Evolutionary conservation across 2,797 vertebrate genomes (phyloP), one percentile per base, ranked within the genome.

Genomic region (Cygnus olor): DNA sequence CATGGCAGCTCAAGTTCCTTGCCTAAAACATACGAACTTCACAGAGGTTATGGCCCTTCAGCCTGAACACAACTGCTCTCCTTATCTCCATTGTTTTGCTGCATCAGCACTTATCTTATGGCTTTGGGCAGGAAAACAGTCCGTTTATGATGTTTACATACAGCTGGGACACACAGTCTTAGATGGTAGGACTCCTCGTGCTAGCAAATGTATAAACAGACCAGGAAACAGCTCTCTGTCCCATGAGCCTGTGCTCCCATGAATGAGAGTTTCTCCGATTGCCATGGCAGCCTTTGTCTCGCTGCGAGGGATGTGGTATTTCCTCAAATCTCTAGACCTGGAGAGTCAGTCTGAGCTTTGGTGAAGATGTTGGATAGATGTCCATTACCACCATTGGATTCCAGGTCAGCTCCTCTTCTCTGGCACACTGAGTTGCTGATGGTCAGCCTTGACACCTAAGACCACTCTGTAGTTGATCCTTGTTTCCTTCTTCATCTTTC

Each of bases 91-190:
- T 58, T 1, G 15, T 80, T 69, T 83, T 72, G 85, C 76, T 91
- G 69, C 27, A 80, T 92, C 84, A 94, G 78, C 74, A 69, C 56
- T 82, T 85, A 56, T 42, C 18, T 71, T 93, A 70, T 93, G 79
- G 65, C 89, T 95, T 80, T 89, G 82, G 60, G 72, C 56, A 82
- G 51, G 81, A 89, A 90, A 92, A 68, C 58, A 95, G 82, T 30
- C 16, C 45, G 11, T 85, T 96, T 78, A 53, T 56, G 66, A 78
- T 74, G 74, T 80, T 91, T 91, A 58, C 74, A 40, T 20, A 80
- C 58, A 89, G 61, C 72, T 66, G 95, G 74, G 44, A 88, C 80
- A 79, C 1, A 1, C 2, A 78, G 71, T 44, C 78, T 80, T 38
- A 82, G 83, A 85, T 16, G 28, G 28, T 21, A 93, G 88, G 61